Evolutionary conservation across 2,797 vertebrate genomes (phyloP), one percentile per base, ranked within the genome.

Genomic region (Limnodromus scolopaceus): DNA sequence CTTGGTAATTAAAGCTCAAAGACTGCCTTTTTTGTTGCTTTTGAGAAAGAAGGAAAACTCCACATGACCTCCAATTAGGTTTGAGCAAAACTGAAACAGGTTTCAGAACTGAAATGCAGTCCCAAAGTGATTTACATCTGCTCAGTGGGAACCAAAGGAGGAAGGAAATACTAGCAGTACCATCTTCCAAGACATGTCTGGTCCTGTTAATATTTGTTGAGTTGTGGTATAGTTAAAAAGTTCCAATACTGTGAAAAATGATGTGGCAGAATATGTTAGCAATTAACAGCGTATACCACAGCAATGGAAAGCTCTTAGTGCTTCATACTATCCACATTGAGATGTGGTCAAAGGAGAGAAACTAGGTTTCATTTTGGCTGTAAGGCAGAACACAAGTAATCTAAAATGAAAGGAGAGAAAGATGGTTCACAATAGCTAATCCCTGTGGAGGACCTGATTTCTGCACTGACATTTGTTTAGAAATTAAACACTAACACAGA

Each of bases 361-460:
- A 87, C 92, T 81, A 89, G 87, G 66, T 97, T 98, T 98, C 84
- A 70, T 97, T 90, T 95, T 95, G 95, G 88, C 94, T 92, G 58
- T 64, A 96, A 97, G 95, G 96, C 89, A 96, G 96, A 98, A 96
- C 91, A 95, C 85, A 92, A 95, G 64, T 93, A 95, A 86, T 89
- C 80, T 86, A 70, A 95, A 92, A 75, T 39, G 78, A 96, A 96
- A 93, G 63, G 61, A 34, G 65, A 96, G 64, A 72, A 78, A 78
- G 72, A 92, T 34, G 43, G 45, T 60, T 92, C 81, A 77, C 66
- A 87, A 92, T n/a, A 94, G 38, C 45, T 87, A 78, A 85, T 89
- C 84, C 81, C 76, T 38, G 9, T 60, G 58, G 81, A 85, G 51
- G 53, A 91, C 87, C 61, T 75, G 68, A 89, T 92, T 93, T 84